Evolutionary conservation across 2,888 invertebrate species (phyloP), one percentile per base, ranked within the genome.

Genomic region (Aporophyla lueneburgensis): DNA sequence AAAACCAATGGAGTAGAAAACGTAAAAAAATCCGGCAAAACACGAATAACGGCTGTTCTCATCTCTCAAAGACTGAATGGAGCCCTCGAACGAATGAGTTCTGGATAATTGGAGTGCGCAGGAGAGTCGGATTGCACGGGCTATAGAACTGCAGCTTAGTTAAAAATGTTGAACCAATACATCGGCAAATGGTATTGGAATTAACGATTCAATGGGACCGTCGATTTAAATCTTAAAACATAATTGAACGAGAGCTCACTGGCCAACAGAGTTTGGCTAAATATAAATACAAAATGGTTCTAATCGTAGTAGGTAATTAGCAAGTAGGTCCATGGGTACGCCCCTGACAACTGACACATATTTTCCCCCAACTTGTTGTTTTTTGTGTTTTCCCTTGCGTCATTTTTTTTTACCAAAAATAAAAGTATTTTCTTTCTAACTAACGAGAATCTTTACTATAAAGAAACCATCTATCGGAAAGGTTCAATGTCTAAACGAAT

Each of bases 91-190:
- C 62, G 74, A 79, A 79, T 83, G 72, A 76, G 83, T 71, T 75
- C 51, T 59, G 72, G 58, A 75, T 83, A 83, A 83, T 83, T 83
- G 83, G 83, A 83, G 83, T 63, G 73, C 54, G 24, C 74, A 74
- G 69, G 65, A 79, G 62, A 72, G 71, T 59, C 21, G 61, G 58
- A 63, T 56, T 68, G 67, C 40, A 71, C 51, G 19, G 54, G 70
- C 33, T 77, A 62, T 46, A 83, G 59, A 75, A 61, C 78, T 72
- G 62, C 65, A 24, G 73, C 51, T 43, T 61, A 65, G 74, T 71
- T 79, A 68, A 72, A 74, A 78, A 75, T 58, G 7, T 56, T 67
- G 49, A 74, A 10, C 75, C 75, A 83, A 76, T 83, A 83, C 56
- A 59, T 62, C 70, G 54, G 70, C 53, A 56, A 83, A 83, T 76